Base-by-base conservation (phyloP, 2,113 vertebrate species). In the Pachypanchax playfairii region DNA sequence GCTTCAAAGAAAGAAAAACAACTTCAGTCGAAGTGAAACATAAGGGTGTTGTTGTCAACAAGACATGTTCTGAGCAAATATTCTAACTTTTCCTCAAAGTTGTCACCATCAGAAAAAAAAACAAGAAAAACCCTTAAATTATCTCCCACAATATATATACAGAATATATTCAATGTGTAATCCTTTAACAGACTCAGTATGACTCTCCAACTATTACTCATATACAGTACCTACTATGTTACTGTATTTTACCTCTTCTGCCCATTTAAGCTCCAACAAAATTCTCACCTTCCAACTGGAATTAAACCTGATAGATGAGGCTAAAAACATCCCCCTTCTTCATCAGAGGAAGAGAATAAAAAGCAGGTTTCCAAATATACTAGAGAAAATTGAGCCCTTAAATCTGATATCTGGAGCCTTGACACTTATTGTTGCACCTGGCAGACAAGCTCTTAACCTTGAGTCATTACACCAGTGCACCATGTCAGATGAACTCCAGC, bases 371-470 rank as follows among this genome's bases (percentile, higher is more conserved):
- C 41, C 53, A 49, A 53, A 57, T 46, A 0, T 25, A 22, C 17
- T 58, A 24, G 49, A 53, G 35, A 39, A 79, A 75, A 60, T 38
- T 17, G 46, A 35, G 22, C 50, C 24, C 21, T 72, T 77, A 48
- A 72, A 65, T 15, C 38, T 52, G 26, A 58, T 55, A 56, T 54
- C 51, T 62, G 51, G 66, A 46, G 42, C 46, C 51, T 41, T 47
- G 59, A 73, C 41, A 67, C 55, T 64, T 50, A 65, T 65, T 15
- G 4, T 50, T 43, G 10, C 43, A 59, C 66, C 63, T 67, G 42
- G 46, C 54, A 15, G 73, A 67, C 33, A 17, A 63, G 70, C 73
- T 73, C 63, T 77, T 71, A 70, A 64, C 68, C 53, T 64, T 66
- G 50, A 80, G 35, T 73, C 79, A 71, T 77, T 76, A 73, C 41